A percentile compares a stretch with the other conserved stretches of the same genome.
Conservation (phyloP, 2,113 vertebrate species). For the Eonycteris spelaea region DNA sequence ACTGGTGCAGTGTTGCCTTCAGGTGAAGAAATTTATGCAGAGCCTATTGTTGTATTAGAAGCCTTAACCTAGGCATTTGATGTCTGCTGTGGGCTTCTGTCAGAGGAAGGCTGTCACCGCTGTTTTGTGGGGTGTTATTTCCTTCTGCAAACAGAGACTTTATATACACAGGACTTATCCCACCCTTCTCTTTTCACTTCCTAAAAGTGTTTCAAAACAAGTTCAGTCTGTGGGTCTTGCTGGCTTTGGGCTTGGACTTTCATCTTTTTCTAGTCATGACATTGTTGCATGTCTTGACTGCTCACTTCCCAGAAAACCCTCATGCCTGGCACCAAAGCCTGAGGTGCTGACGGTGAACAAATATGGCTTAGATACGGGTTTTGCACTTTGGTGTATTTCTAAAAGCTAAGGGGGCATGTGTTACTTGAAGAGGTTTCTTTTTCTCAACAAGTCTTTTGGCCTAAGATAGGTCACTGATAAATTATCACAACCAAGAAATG, state of each 20-base stretch:
- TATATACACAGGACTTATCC: background rate
- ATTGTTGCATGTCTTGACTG: background rate
- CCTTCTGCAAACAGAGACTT: slow-evolving; percentile 35
- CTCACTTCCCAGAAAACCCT: slow-evolving; percentile 25
- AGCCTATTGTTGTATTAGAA: background rate
- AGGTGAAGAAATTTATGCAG: background rate
- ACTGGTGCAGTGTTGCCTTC: background rate
- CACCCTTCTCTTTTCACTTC: slow-evolving; percentile 59
- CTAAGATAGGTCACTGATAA: background rate
- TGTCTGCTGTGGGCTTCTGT: background rate
- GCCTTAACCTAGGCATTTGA: background rate
- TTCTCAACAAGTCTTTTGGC: slow-evolving; percentile 18
- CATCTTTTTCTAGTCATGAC: slow-evolving; percentile 38
- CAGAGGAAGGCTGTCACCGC: background rate
- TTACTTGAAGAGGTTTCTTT: background rate
- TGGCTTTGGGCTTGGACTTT: background rate
- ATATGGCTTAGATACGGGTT: background rate
- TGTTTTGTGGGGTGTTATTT: slow-evolving; percentile 15
- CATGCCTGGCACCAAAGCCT: background rate
- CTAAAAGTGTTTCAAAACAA: slow-evolving; percentile 50
- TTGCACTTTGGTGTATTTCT: background rate
- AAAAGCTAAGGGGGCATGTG: background rate
- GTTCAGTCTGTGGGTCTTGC: background rate
- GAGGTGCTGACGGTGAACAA: background rate
- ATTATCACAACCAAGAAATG: slow-evolving; percentile 16